Percentiles rank a stretch among this genome's conserved stretches.
These are phyloP conservation scores for Pholis gunnellus DNA, from an alignment of 2,113 vertebrate species.

Conservation along the genomic window DNA sequence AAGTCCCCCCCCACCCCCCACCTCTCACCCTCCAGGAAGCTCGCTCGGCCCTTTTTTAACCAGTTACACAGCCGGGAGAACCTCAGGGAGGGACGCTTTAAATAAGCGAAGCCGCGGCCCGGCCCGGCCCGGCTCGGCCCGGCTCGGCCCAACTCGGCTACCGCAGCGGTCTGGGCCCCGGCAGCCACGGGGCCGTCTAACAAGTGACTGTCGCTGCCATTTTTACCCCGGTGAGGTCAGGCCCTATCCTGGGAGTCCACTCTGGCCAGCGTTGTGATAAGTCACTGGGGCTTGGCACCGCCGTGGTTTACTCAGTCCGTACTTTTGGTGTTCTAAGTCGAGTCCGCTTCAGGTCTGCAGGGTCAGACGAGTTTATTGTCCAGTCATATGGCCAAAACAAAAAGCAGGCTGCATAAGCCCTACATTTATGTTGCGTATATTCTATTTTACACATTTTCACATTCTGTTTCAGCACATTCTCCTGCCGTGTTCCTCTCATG, in stretches of 20 bases:
- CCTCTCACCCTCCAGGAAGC: constrained; percentile 60
- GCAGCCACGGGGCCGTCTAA: constrained; percentile 57
- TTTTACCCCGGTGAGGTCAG: constrained; percentile 80
- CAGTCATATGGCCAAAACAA: constrained; percentile 23
- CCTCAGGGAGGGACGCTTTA: constrained; percentile 64
- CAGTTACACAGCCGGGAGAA: constrained; percentile 71
- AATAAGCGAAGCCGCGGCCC: constrained; percentile 64
- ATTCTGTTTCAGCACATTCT: constrained; percentile 10
- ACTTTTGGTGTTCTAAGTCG: constrained; percentile 59
- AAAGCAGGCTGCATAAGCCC: constrained; percentile 43
- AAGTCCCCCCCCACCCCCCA: constrained; percentile 46
- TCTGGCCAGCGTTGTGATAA: constrained; percentile 71
- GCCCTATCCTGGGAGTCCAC: constrained; percentile 68
- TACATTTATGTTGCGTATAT: background rate
- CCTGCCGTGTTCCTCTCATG: background rate
- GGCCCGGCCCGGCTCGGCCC: constrained; percentile 52
- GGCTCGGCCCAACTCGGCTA: constrained; percentile 62
- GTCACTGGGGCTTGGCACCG: constrained; percentile 72
- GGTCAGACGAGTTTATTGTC: constrained; percentile 67
- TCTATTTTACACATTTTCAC: constrained; percentile 13
- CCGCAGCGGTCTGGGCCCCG: constrained; percentile 71
- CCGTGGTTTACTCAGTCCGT: constrained; percentile 65
- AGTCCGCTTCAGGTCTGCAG: constrained; percentile 59
- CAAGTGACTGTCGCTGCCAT: constrained; percentile 73
- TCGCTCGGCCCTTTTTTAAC: constrained; percentile 63